These are phyloP conservation scores for Cladorhizidae sp. DNA, from an alignment of 37 sponge, comb jelly and placozoan genomes.

Conservation along the genomic window DNA sequence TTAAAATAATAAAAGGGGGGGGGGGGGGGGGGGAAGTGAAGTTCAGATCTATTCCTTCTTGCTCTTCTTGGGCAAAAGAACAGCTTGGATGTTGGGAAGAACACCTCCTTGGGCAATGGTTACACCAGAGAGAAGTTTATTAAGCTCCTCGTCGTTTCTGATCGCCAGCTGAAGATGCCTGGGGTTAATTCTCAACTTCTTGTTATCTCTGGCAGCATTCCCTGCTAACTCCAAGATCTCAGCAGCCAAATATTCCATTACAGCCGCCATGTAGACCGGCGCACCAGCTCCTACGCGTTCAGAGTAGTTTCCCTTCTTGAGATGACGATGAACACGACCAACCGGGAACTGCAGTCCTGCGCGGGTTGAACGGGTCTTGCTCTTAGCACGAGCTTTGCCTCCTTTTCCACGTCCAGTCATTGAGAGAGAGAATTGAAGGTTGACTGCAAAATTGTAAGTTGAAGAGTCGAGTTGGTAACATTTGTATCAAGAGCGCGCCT, in stretches of 20 bases:
- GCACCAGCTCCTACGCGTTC: conserved; percentile 96
- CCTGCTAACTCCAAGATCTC: conserved; percentile 99
- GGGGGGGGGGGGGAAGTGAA: not conserved
- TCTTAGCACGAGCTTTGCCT: conserved; percentile 95
- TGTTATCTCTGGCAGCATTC: conserved; percentile 99
- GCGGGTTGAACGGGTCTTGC: conserved; percentile 93
- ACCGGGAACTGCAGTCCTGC: conserved; percentile 99
- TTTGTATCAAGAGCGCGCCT: too few species aligned
- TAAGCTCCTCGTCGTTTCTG: too few species aligned
- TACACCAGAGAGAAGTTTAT: too few species aligned
- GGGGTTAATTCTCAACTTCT: too few species aligned
- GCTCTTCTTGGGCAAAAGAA: conserved; percentile 97
- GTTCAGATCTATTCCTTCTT: conserved; percentile 83
- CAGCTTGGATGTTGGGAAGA: conserved; percentile 98
- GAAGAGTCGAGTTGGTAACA: too few species aligned
- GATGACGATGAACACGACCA: too few species aligned
- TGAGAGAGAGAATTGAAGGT: too few species aligned
- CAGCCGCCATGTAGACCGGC: too few species aligned
- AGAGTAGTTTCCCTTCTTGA: conserved; percentile 90
- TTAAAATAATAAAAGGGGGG: not conserved
- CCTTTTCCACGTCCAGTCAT: too few species aligned
- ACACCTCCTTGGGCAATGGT: too few species aligned
- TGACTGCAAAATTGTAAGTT: too few species aligned
- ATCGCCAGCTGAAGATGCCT: conserved; percentile 99
- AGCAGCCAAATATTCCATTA: too few species aligned